phyloP scores from a whole-genome alignment of 2,113 vertebrate species.

The Brachypteracias leptosomus region DNA sequence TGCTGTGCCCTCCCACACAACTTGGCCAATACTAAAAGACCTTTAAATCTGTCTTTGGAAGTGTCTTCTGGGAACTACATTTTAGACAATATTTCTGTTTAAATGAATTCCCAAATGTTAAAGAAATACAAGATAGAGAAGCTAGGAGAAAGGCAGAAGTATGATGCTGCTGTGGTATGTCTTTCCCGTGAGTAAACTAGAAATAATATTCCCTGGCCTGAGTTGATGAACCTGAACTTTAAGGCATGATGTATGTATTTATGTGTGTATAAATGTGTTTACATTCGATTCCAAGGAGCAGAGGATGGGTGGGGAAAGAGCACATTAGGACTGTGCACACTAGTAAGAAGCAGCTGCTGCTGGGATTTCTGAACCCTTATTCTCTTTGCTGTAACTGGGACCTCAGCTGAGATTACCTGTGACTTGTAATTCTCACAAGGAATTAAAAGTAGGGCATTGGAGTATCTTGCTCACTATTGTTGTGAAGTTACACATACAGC shows the following conservation, averaged over 20 bases:
- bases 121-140: background rate
- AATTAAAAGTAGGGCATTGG: background rate
- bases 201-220: background rate
- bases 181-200: background rate
- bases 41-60: conserved; percentile 9
- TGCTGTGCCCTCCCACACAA: conserved; percentile 12
- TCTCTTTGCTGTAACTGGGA: background rate
- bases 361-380: background rate
- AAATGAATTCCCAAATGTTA: background rate
- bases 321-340: background rate
- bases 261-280: background rate
- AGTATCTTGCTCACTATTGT: background rate
- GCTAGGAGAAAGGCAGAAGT: background rate
- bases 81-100: background rate
- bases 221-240: background rate
- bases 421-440: background rate
- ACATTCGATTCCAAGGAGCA: background rate
- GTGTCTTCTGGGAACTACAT: background rate
- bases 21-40: background rate
- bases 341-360: background rate
- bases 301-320: background rate
- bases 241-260: background rate
- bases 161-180: background rate
- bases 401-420: background rate
- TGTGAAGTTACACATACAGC: background rate